phyloP scores from a whole-genome alignment of 2,888 invertebrate genomes.

The Magallana nippona region DNA sequence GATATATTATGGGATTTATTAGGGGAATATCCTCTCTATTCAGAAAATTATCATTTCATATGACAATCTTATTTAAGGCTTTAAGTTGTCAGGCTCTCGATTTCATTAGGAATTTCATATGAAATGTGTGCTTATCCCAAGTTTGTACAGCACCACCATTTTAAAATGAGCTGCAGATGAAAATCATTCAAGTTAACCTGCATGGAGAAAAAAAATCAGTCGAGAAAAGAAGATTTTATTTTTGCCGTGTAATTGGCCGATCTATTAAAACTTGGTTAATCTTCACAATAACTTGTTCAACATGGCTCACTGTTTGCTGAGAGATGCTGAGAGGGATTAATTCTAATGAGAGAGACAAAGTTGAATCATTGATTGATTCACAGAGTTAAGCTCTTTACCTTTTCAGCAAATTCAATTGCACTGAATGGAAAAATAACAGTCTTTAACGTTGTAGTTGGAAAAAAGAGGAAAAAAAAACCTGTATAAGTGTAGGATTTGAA shows the following conservation, averaged over 20 bases:
- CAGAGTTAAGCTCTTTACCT: conserved; percentile 14
- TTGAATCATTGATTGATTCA: conserved; percentile 1
- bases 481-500: background rate
- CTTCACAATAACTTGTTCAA: conserved; percentile 14
- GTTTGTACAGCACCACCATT: background rate
- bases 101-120: no score
- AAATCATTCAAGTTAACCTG: background rate
- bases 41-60: no score
- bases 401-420: conserved; percentile 8
- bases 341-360: conserved; percentile 8
- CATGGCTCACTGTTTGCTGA: conserved; percentile 20
- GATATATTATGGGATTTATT: no score
- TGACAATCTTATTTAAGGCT: no score
- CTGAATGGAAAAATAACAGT: background rate
- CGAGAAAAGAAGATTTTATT: background rate
- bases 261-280: conserved; percentile 32
- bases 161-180: background rate
- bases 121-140: no score
- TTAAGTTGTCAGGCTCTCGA: no score
- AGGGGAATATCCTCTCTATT: no score
- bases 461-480: background rate
- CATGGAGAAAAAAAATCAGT: background rate
- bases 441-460: background rate
- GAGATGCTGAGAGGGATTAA: conserved; percentile 32
- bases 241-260: conserved; percentile 3